Base-by-base conservation (phyloP, 2,888 invertebrate genomes). In the Heliothis peltigera region DNA sequence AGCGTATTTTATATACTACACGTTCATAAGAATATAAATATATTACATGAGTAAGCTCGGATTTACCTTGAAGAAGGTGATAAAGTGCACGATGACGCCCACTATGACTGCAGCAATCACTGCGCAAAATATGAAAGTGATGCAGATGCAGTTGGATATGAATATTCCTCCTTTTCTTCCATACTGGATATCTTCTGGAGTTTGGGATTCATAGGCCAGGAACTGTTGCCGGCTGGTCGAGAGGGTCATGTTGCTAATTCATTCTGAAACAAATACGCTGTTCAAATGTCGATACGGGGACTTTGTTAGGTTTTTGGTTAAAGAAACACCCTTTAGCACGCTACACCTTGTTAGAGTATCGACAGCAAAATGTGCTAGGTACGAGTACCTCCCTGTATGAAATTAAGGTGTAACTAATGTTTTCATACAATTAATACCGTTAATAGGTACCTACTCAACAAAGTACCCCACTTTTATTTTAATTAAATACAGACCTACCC, bases 141-240 rank as follows among this genome's bases (percentile, higher is more conserved):
- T 84, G 75, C 96, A 95, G n/a, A 96, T 95, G 80, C 96, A 96
- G 64, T 95, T 95, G 44, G 96, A 95, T 21, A 97, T 92, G 82
- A 96, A 96, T 76, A 96, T 93, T 42, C 97, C 97, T 12, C 96
- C 96, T 68, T 92, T 95, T 73, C 96, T 91, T 68, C 95, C 95
- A 83, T 96, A 96, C 52, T 95, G 94, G 48, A 96, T 95, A 64
- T 95, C 95, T 71, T 94, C 95, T 48, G 94, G 86, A 7, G 89
- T 87, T 32, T 95, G 95, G 1, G 93, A 83, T 78, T 96, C 96
- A 75, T 95, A 96, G 0, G 96, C 94, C 71, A 96, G 87, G 83
- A 96, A 96, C 86, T 96, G 96, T 72, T 96, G 95, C 68, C 96
- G 93, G 81, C 95, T 96, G 44, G 88, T 93, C 49, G 95, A 94